Evolutionary conservation across 2,888 invertebrate species (phyloP).

Genomic region (Brenthis ino): DNA sequence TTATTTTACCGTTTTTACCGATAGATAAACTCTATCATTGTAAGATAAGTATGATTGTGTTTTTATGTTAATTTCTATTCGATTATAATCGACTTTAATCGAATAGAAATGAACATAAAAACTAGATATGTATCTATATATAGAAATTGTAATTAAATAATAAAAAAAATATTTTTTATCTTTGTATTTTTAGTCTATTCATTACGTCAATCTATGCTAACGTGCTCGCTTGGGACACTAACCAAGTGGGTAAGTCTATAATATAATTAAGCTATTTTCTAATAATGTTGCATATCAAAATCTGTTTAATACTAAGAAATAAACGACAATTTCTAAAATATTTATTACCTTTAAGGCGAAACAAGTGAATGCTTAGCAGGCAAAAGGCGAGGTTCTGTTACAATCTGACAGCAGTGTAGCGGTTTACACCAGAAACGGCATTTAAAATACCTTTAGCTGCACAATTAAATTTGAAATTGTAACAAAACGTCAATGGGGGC

Average conservation of each 20-base stretch:
- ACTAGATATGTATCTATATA: too few species aligned
- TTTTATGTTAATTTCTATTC: too few species aligned
- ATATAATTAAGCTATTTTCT: slow-evolving; percentile 1
- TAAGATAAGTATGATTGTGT: too few species aligned
- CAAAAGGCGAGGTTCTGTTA: slow-evolving; percentile 14
- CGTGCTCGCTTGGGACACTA: too few species aligned
- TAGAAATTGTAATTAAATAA: too few species aligned
- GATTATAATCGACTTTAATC: too few species aligned
- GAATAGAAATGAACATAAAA: too few species aligned
- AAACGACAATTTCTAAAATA: slow-evolving; percentile 16
- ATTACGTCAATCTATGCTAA: too few species aligned
- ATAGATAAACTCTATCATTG: too few species aligned
- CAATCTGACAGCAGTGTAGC: slow-evolving; percentile 12
- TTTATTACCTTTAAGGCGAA: slow-evolving; percentile 12
- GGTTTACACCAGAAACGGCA: neutral
- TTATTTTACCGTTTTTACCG: too few species aligned
- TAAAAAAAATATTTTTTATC: too few species aligned
- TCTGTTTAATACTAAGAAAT: slow-evolving; percentile 6
- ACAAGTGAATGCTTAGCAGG: slow-evolving; percentile 6
- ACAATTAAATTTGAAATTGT: slow-evolving; percentile 27
- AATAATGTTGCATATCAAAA: neutral
- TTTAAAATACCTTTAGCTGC: slow-evolving; percentile 7
- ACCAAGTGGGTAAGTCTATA: neutral
- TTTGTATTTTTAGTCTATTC: too few species aligned
- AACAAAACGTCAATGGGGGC: slow-evolving; percentile 20